Evolutionary conservation across 2,797 vertebrate species (phyloP), one percentile per base, ranked within the genome.

Genomic region (Philypnodon macrostomus): DNA sequence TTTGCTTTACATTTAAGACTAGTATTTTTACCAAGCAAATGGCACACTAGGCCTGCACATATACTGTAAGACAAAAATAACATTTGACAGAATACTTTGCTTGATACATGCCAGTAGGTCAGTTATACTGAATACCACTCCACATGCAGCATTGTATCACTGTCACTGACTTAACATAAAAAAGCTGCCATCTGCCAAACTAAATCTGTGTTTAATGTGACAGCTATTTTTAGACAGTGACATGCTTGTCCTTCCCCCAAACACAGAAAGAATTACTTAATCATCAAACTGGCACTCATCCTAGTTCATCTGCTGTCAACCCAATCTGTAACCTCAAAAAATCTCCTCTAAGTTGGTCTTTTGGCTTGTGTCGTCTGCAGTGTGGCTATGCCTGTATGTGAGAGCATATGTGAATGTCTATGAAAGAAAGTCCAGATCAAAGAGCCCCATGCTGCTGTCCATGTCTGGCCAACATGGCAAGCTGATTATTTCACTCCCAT

Each of bases 361-460:
- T 42, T 24, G 24, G 57, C 13, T 9, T 29, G 30, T 48, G 60
- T 31, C 36, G 36, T 48, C 32, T 35, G 16, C 35, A 23, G 16
- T 37, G 23, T 48, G 24, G 24, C 14, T 35, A 5, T 47, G 35
- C 31, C 2, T 34, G 41, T 36, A 11, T 54, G 39, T 26, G 10
- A 19, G 41, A 21, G 51, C 31, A 35, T 73, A 39, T 61, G 60
- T 57, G 58, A 7, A 47, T 34, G 51, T 4, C 27, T 42, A 37
- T 58, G 34, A 73, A 72, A 69, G 31, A 59, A 70, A 65, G 64
- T 67, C 70, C 48, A 72, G 63, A 80, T 85, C 78, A 84, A 81
- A 84, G 75, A 21, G 0, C 53, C 44, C 41, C 51, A 39, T 68
- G 48, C 27, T 11, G 36, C 40, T n/a, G n/a, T n/a, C 58, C 18